Percentiles rank a stretch among this genome's conserved stretches.
Conservation (phyloP, 2,797 vertebrate genomes). For the Podarcis siculus region DNA sequence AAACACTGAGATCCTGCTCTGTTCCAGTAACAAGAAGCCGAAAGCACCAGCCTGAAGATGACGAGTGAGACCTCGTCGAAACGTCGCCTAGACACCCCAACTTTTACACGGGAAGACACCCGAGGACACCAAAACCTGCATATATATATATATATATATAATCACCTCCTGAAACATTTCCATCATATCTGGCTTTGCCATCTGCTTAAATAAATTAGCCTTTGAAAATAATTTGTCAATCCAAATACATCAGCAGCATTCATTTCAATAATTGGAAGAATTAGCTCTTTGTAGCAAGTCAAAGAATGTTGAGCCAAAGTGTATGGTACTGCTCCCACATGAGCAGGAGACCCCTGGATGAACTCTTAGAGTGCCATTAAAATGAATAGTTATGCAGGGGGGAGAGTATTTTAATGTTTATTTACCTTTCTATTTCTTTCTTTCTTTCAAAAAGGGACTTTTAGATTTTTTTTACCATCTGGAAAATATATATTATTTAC, state of each 20-base stretch:
- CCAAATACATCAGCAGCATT: slow-evolving; percentile 69
- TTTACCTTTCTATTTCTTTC: slow-evolving; percentile 65
- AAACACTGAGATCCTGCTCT: no score
- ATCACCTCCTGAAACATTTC: slow-evolving; percentile 48
- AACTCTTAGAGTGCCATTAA: slow-evolving; percentile 79
- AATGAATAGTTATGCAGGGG: slow-evolving; percentile 76
- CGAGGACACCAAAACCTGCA: no score
- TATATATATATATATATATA: background rate
- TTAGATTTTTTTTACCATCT: slow-evolving; percentile 77
- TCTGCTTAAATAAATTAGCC: slow-evolving; percentile 60
- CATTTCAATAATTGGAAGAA: slow-evolving; percentile 82
- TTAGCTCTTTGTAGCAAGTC: slow-evolving; percentile 77
- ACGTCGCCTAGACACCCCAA: no score
- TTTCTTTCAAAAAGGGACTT: slow-evolving; percentile 64
- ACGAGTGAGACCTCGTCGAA: no score
- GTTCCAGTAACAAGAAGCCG: no score
- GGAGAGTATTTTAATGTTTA: slow-evolving; percentile 78
- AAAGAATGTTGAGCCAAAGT: slow-evolving; percentile 75
- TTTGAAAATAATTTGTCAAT: slow-evolving; percentile 74
- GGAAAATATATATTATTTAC: slow-evolving; percentile 68
- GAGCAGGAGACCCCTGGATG: slow-evolving; percentile 80
- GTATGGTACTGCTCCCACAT: slow-evolving; percentile 74
- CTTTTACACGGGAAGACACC: no score
- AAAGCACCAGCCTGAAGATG: no score
- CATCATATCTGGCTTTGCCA: slow-evolving; percentile 50